Conservation (phyloP, 2,797 vertebrate species). For the Alfaro cultratus region DNA sequence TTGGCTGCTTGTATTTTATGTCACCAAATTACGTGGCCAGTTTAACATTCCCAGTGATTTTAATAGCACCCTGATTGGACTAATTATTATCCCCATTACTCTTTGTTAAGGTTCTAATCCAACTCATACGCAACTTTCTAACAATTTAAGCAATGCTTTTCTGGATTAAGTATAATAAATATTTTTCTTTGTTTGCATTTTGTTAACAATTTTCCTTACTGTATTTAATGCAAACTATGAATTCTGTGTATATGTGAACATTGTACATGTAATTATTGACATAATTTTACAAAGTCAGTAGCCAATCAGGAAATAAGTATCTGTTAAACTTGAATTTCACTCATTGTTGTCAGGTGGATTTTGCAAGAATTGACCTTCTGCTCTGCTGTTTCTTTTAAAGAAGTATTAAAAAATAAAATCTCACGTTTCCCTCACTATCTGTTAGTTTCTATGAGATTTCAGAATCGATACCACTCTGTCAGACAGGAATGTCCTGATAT, state of each 20-base stretch:
- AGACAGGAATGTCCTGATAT: not conserved
- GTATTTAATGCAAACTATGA: slow-evolving; percentile 14
- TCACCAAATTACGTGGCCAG: not conserved
- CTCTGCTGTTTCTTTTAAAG: not conserved
- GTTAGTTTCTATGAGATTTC: not conserved
- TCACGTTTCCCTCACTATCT: not conserved
- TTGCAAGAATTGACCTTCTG: not conserved
- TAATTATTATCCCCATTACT: not conserved
- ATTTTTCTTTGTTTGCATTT: not conserved
- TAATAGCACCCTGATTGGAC: not conserved
- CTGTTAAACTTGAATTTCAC: not conserved
- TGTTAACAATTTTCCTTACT: not conserved
- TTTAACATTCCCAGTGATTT: not conserved
- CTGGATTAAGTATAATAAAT: not conserved
- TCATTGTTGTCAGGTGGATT: not conserved
- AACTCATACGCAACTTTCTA: not conserved
- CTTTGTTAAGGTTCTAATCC: not conserved
- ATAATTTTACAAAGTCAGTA: not conserved
- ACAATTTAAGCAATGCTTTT: not conserved
- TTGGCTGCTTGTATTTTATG: not conserved
- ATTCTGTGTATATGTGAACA: not conserved
- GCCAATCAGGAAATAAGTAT: not conserved
- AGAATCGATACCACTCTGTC: not conserved
- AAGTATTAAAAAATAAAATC: not conserved
- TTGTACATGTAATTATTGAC: not conserved